Evolutionary conservation across 1,140 invertebrate species (phyloP).

Genomic region (Diuraphis noxia): DNA sequence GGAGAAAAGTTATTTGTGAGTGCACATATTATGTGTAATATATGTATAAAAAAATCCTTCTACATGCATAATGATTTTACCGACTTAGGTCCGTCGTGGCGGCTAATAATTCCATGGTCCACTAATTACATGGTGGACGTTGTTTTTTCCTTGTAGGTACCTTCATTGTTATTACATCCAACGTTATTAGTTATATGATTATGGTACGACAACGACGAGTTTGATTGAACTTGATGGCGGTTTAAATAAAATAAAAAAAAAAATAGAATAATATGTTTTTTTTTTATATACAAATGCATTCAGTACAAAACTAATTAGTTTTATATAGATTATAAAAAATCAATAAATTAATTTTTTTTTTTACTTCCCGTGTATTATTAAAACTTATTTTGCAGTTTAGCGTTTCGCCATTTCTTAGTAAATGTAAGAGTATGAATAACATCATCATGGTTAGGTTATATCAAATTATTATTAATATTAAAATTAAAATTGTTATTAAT

Average conservation of each 20-base stretch:
- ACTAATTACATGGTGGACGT: slow-evolving; percentile 42
- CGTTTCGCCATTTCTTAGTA: background rate
- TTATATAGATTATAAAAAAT: slow-evolving; percentile 1
- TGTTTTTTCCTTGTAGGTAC: slow-evolving; percentile 17
- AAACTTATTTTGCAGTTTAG: background rate
- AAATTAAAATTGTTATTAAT: no score
- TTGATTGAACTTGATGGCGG: slow-evolving; percentile 25
- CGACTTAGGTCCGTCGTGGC: background rate
- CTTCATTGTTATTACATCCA: slow-evolving; percentile 33
- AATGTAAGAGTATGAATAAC: background rate
- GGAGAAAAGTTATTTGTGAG: background rate
- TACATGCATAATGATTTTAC: slow-evolving; percentile 41
- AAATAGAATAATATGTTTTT: background rate
- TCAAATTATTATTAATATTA: no score
- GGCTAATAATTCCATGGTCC: slow-evolving; percentile 41
- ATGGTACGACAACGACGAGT: slow-evolving; percentile 15
- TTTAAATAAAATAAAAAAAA: slow-evolving; percentile 18
- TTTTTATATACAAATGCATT: background rate
- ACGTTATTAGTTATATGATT: slow-evolving; percentile 33
- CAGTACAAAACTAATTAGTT: background rate
- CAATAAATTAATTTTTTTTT: background rate
- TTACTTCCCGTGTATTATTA: background rate
- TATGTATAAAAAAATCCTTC: slow-evolving; percentile 5
- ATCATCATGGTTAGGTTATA: background rate
- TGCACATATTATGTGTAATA: background rate